A percentile compares a stretch with the other conserved stretches of the same genome.
These are phyloP conservation scores for Strongylocentrotus purpuratus DNA, from an alignment of 35 echinoderm and acorn worm species.

Conservation along the genomic window DNA sequence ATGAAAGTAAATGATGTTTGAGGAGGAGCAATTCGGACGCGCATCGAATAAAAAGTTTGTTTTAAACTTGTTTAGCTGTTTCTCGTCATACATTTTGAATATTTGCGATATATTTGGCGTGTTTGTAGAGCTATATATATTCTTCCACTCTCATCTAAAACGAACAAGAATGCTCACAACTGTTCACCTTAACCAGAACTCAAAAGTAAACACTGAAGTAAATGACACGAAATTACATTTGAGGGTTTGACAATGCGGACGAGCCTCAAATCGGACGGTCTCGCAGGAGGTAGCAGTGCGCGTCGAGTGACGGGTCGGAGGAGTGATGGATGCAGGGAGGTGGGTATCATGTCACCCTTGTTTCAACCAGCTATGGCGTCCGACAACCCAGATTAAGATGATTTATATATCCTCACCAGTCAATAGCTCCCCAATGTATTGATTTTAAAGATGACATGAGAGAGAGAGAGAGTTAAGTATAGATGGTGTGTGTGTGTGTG, in stretches of 20 bases:
- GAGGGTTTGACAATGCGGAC: neutral
- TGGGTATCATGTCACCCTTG: neutral
- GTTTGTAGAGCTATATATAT: too few species aligned
- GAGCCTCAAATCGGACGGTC: neutral
- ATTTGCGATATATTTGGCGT: too few species aligned
- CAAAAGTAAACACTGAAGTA: neutral
- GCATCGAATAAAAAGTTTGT: too few species aligned
- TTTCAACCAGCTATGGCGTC: neutral
- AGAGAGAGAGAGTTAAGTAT: neutral
- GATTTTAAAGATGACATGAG: neutral
- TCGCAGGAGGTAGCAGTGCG: neutral
- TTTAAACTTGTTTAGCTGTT: too few species aligned
- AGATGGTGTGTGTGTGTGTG: too few species aligned
- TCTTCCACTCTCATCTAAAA: too few species aligned
- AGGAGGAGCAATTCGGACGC: too few species aligned
- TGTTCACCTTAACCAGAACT: too few species aligned
- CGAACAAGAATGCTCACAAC: too few species aligned
- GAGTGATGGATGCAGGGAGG: neutral
- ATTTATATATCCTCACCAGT: neutral
- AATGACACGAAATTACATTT: neutral
- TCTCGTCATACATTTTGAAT: too few species aligned
- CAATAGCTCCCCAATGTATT: neutral
- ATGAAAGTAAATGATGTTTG: too few species aligned
- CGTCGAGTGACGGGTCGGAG: neutral
- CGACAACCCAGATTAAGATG: neutral